These are phyloP conservation scores for Luperina testacea DNA, from an alignment of 2,888 invertebrate species.

Conservation along the genomic window DNA sequence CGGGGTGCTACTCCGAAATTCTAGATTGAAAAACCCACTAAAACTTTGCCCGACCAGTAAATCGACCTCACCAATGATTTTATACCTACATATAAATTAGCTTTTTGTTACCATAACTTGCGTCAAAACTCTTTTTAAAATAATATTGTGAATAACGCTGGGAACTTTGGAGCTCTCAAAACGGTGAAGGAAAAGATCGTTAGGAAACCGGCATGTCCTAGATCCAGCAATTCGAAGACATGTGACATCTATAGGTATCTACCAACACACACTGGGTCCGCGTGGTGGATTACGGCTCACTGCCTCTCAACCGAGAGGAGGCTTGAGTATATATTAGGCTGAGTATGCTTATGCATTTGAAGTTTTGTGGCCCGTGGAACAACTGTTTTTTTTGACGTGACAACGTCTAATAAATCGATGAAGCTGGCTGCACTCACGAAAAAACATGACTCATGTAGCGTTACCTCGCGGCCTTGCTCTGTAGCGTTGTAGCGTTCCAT, in stretches of 20 bases:
- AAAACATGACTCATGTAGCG: too few relatives aligned
- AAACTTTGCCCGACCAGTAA: neutral
- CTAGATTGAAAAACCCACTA: neutral
- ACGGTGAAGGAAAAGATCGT: too few relatives aligned
- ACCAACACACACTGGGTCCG: too few relatives aligned
- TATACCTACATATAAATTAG: neutral
- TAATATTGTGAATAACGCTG: neutral
- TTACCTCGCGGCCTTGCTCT: too few relatives aligned
- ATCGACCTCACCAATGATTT: neutral
- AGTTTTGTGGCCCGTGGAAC: neutral
- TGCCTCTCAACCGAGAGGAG: neutral
- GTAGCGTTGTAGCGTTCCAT: too few relatives aligned
- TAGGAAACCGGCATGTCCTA: too few relatives aligned
- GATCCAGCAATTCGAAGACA: too few relatives aligned
- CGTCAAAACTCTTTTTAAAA: neutral
- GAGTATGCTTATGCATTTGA: neutral
- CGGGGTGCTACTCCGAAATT: neutral
- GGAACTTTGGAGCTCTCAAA: too few relatives aligned
- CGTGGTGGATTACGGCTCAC: neutral
- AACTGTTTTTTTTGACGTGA: too few relatives aligned
- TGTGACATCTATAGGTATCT: too few relatives aligned
- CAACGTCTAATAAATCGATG: too few relatives aligned
- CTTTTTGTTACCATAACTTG: neutral
- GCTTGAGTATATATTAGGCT: neutral
- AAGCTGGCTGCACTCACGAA: too few relatives aligned